Base-by-base conservation (phyloP, 2,888 invertebrate species). In the Troides helena region DNA sequence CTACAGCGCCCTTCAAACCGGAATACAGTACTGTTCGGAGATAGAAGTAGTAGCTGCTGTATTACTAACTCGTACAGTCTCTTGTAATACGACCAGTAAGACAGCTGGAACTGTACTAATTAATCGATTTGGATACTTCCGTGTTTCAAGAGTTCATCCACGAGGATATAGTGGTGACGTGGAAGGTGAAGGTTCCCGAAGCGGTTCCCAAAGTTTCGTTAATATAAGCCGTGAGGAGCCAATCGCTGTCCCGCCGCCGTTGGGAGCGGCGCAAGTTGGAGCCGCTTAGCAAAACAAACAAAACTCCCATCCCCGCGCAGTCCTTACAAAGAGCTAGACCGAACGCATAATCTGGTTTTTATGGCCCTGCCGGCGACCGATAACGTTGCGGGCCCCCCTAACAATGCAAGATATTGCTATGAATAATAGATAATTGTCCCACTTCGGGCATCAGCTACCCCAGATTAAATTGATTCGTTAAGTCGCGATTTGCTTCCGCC, bases 311-410 rank as follows among this genome's bases (percentile, higher is more conserved):
- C 73, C 73, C 74, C 72, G 72, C 69, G 72, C 72, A 74, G 76
- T 75, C 73, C 76, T 74, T 74, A 77, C 78, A 78, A 78, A 80
- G 84, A 82, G 87, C 88, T 87, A 89, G 90, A 90, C 85, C 81
- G 83, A 83, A 83, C 88, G 81, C 91, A 90, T 92, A 92, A 92
- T 91, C 92, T 91, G 84, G 84, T 91, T 92, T 92, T 92, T 92
- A 92, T 92, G 86, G 91, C 87, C 81, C 92, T 92, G 92, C 77
- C 85, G 81, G 77, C 77, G 76, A 76, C 82, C 79, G 92, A 92
- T 92, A 92, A 84, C 86, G 85, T 81, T 66, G 70, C 74, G 79
- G 81, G 77, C 80, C 81, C 39, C 39, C 80, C 83, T 81, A 83
- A 89, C 90, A 90, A 90, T 86, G 86, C 86, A 81, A 87, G 89